A percentile compares a stretch with the other conserved stretches of the same genome.
Evolutionary conservation across 2,888 invertebrate species (phyloP).

Genomic region (Cosmorhoe ocellata): DNA sequence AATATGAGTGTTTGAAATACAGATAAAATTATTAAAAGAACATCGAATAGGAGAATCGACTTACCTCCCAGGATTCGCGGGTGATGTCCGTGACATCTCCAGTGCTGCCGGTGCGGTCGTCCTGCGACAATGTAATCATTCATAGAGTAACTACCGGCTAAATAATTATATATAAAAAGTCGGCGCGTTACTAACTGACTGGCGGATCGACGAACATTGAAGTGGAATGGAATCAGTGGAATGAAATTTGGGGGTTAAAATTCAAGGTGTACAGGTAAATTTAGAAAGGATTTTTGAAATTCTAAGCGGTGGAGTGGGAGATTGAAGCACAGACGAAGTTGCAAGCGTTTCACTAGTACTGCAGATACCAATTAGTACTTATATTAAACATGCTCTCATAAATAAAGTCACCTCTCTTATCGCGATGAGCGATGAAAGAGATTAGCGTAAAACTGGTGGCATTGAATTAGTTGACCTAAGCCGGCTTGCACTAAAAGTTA

Average conservation of each 20-base stretch:
- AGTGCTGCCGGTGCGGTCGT: conserved; percentile 84
- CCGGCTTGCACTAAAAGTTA: conserved; percentile 14
- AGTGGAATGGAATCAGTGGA: no score
- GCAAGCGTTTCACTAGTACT: no score
- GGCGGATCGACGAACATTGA: no score
- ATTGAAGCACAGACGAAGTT: no score
- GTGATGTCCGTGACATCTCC: conserved; percentile 91
- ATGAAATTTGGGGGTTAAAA: no score
- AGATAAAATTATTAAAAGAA: neutral
- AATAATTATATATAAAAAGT: neutral
- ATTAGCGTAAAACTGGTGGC: conserved; percentile 37
- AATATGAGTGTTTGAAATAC: conserved; percentile 18
- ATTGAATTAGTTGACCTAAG: conserved; percentile 32
- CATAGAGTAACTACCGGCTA: conserved; percentile 25
- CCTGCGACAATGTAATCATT: conserved; percentile 54
- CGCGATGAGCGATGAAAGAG: conserved; percentile 57
- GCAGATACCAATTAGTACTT: conserved; percentile 32
- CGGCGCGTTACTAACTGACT: no score
- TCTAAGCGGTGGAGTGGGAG: no score
- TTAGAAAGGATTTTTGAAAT: no score
- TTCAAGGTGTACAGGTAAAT: no score
- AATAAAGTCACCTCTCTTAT: conserved; percentile 51
- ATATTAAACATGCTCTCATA: conserved; percentile 29
- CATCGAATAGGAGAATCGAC: conserved; percentile 48
- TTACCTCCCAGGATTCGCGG: conserved; percentile 97